These are phyloP conservation scores for Oophaga pumilio DNA, from an alignment of 2,113 vertebrate species.

Conservation along the genomic window DNA sequence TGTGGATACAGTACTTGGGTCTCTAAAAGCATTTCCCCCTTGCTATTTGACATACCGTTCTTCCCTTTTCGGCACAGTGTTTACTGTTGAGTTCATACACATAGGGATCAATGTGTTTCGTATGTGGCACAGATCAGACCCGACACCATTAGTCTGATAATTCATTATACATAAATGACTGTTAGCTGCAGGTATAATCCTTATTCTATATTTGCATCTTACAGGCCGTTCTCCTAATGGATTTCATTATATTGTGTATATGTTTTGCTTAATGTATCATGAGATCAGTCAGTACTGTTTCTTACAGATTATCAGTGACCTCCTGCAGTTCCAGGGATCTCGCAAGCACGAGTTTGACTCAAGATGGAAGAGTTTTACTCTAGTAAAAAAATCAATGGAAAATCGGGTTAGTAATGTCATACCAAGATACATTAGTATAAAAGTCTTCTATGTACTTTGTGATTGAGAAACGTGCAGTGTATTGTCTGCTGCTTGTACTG, in stretches of 20 bases:
- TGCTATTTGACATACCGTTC: too few species aligned
- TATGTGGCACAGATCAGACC: too few species aligned
- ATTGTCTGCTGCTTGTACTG: neutral
- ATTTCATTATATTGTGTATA: neutral
- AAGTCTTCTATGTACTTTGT: neutral
- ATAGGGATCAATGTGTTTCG: too few species aligned
- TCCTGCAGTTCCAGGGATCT: constrained; percentile 93
- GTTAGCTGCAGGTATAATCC: too few species aligned
- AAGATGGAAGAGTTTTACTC: constrained; percentile 96
- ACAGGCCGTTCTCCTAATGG: neutral
- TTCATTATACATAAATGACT: too few species aligned
- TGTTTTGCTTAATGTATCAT: constrained; percentile 33
- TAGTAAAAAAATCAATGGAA: constrained; percentile 98
- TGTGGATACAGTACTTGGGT: too few species aligned
- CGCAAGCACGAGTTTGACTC: constrained; percentile 97
- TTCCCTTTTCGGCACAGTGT: too few species aligned
- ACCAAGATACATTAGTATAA: neutral
- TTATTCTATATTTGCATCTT: neutral
- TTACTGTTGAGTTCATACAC: too few species aligned
- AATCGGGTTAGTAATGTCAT: constrained; percentile 83
- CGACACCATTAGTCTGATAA: too few species aligned
- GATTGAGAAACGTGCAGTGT: neutral
- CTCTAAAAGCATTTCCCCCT: too few species aligned
- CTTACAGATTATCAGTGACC: constrained; percentile 89
- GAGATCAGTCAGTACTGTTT: neutral